Base-by-base conservation (phyloP, 2,797 vertebrate genomes). In the Merluccius polli region DNA sequence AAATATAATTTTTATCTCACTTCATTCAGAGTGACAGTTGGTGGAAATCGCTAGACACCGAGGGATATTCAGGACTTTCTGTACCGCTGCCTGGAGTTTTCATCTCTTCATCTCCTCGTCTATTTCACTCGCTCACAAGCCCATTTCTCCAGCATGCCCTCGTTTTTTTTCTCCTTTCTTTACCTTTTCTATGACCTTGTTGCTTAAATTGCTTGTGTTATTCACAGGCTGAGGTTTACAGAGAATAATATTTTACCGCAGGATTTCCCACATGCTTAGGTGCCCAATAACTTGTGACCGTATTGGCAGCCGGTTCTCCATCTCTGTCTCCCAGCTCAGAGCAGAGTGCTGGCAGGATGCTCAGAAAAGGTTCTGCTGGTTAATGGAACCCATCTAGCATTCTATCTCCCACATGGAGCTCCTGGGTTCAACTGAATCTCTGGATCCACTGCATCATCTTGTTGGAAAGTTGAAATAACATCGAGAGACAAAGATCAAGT, bases 1-100 rank as follows among this genome's bases (percentile, higher is more conserved):
- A 94, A 93, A 94, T 93, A 93, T 93, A 93, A 92, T 91, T 93
- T 94, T 94, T 92, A 94, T 94, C 91, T 93, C 89, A 89, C 91
- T 92, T 93, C 91, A 94, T 93, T 94, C 92, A 92, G 90, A 91
- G 89, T 93, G 92, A 93, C 91, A 93, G 91, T 93, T 93, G 90
- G 91, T 93, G 90, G 91, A 91, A 93, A 92, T 93, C 87, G 87
- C 92, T 89, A 86, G 90, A 92, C 89, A 93, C 91, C 89, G 82
- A 93, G 88, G 92, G 91, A 94, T 94, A 93, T 94, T 94, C 92
- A 94, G 94, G 92, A 92, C 90, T 93, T 93, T 93, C 93, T 92
- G 92, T 93, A 85, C 87, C 89, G 85, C 90, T 87, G 90, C 89
- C 92, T 91, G 92, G 90, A 92, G 89, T 91, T 94, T 92, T 93